Evolutionary conservation across 1,140 invertebrate species (phyloP).

Genomic region (Caerostris extrusa): DNA sequence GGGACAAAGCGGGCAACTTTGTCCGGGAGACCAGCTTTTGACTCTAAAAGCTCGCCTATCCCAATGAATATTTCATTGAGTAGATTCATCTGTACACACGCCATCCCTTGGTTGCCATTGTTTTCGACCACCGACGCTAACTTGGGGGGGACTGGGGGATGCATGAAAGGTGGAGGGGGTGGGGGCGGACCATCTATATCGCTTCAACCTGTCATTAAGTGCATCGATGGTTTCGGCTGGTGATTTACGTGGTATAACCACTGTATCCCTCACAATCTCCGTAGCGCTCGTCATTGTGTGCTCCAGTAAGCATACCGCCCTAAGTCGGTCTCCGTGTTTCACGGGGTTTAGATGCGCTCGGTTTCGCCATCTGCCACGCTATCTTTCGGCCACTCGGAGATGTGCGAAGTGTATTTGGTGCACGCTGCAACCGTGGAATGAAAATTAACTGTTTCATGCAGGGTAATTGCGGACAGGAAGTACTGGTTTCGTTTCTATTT

Average conservation of each 20-base stretch:
- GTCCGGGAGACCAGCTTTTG: conserved; percentile 44
- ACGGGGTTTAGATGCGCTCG: conserved; percentile 65
- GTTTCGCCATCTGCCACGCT: conserved; percentile 70
- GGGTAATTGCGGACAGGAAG: too few species aligned
- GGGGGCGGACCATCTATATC: conserved; percentile 46
- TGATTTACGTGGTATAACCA: conserved; percentile 67
- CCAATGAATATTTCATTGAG: conserved; percentile 76
- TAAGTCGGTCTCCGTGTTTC: background rate
- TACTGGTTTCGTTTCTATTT: too few species aligned
- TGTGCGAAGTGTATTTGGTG: background rate
- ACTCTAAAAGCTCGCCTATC: conserved; percentile 65
- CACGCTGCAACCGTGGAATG: background rate
- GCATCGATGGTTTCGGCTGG: conserved; percentile 69
- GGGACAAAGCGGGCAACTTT: background rate
- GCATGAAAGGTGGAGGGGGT: background rate
- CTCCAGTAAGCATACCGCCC: conserved; percentile 32
- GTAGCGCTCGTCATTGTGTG: conserved; percentile 5
- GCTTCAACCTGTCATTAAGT: conserved; percentile 77
- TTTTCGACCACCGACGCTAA: conserved; percentile 50
- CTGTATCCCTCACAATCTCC: background rate
- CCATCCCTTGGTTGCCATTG: conserved; percentile 59
- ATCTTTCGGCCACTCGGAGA: background rate
- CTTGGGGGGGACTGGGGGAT: background rate
- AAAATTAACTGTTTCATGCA: too few species aligned
- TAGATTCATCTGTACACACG: conserved; percentile 75